Conservation (phyloP, 2,113 vertebrate species). For the Climacteris rufus region DNA sequence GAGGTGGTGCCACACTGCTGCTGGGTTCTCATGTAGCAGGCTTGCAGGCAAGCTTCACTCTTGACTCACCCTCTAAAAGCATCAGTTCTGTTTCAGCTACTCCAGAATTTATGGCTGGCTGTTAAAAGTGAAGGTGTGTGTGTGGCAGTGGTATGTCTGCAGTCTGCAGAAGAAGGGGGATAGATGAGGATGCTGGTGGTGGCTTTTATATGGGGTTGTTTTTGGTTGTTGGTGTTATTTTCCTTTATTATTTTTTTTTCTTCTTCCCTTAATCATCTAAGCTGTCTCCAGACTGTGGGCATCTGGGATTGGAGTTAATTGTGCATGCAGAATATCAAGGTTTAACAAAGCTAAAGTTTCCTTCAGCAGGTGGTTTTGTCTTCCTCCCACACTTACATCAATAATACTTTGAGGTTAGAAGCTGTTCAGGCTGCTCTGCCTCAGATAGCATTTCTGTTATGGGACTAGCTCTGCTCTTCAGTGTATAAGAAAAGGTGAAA, state of each 20-base stretch:
- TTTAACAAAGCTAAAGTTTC: not conserved
- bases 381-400: not conserved
- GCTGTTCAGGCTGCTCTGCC: not conserved
- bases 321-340: not conserved
- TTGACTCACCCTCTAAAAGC: not conserved
- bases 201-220: not conserved
- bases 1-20: not conserved
- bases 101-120: not conserved
- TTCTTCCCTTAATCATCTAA: not conserved
- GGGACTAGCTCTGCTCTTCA: not conserved
- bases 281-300: not conserved
- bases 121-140: not conserved
- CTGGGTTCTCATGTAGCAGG: not conserved
- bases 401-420: not conserved
- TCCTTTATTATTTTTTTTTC: not conserved
- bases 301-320: not conserved
- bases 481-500: not conserved
- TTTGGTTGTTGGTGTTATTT: not conserved
- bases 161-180: not conserved
- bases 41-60: not conserved
- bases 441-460: not conserved
- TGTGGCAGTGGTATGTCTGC: too few relatives aligned
- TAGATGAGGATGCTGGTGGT: not conserved
- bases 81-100: not conserved
- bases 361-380: not conserved